Evolutionary conservation across 2,888 invertebrate genomes (phyloP).

Genomic region (Eretmocerus hayati): DNA sequence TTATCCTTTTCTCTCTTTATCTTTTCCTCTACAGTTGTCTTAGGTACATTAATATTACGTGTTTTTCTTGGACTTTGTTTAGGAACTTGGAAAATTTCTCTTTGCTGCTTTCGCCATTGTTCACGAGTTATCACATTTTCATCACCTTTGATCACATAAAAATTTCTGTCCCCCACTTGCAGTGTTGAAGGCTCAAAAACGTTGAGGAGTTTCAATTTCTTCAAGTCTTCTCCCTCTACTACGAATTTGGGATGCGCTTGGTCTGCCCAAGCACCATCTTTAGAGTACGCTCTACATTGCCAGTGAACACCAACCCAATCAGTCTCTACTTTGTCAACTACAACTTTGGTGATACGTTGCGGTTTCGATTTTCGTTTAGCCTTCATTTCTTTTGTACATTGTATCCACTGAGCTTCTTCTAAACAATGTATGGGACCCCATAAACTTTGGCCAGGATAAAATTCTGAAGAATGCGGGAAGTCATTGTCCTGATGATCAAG

Average conservation of each 20-base stretch:
- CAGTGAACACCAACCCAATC: constrained; percentile 79
- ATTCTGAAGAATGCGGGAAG: constrained; percentile 53
- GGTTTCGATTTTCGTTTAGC: constrained; percentile 43
- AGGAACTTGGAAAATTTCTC: constrained; percentile 42
- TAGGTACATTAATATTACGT: constrained; percentile 32
- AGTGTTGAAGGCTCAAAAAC: constrained; percentile 81
- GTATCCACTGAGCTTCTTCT: constrained; percentile 74
- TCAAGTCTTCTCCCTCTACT: constrained; percentile 71
- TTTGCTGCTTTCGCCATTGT: constrained; percentile 60
- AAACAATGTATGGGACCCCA: constrained; percentile 67
- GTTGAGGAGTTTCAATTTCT: constrained; percentile 74
- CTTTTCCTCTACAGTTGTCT: constrained; percentile 32
- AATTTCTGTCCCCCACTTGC: constrained; percentile 84
- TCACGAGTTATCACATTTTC: constrained; percentile 71
- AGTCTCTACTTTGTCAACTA: constrained; percentile 76
- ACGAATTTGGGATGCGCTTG: constrained; percentile 61
- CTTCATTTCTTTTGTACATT: constrained; percentile 69
- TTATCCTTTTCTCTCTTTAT: constrained; percentile 30
- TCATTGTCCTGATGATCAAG: constrained; percentile 51
- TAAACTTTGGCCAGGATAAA: constrained; percentile 68
- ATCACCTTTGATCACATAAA: constrained; percentile 67
- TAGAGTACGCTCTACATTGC: constrained; percentile 70
- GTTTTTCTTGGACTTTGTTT: constrained; percentile 41
- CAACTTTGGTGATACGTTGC: constrained; percentile 51
- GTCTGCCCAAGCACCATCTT: constrained; percentile 54